phyloP scores from a whole-genome alignment of 2,888 invertebrate species.

The Chymomyza caudatula region DNA sequence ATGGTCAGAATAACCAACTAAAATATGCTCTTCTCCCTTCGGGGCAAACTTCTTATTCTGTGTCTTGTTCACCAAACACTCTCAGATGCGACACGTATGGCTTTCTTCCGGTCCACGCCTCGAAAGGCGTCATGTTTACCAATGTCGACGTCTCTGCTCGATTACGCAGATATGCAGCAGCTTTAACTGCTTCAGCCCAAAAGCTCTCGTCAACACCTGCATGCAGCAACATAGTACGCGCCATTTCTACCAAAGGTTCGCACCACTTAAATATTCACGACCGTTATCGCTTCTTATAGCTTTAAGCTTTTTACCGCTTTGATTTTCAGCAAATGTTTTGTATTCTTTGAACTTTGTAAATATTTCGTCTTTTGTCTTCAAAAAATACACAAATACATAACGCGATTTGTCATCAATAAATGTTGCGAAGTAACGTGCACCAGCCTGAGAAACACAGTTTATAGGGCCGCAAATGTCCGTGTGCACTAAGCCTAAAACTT shows the following conservation, averaged over 20 bases:
- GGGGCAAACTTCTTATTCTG: conserved; percentile 3
- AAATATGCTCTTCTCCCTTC: conserved; percentile 5
- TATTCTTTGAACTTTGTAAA: neutral
- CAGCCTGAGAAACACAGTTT: neutral
- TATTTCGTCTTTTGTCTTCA: conserved; percentile 6
- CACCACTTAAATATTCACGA: conserved; percentile 1
- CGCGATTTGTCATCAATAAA: too few relatives aligned
- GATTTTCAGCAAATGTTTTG: conserved; percentile 4
- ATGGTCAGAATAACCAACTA: conserved; percentile 26
- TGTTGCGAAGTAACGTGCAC: too few relatives aligned
- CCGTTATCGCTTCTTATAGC: conserved; percentile 5
- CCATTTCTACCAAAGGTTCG: conserved; percentile 7
- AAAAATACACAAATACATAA: too few relatives aligned
- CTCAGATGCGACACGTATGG: neutral
- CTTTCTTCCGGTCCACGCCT: neutral
- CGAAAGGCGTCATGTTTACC: neutral
- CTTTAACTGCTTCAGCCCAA: conserved; percentile 6
- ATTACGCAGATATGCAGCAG: neutral
- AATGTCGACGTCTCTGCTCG: conserved; percentile 1
- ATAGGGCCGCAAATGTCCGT: conserved; percentile 8
- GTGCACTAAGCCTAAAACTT: too few relatives aligned
- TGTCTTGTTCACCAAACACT: conserved; percentile 5
- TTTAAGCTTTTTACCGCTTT: conserved; percentile 3
- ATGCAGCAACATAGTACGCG: conserved; percentile 3
- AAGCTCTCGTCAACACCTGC: neutral